Evolutionary conservation across 2,888 invertebrate genomes (phyloP).

Genomic region (Agapostemon virescens): DNA sequence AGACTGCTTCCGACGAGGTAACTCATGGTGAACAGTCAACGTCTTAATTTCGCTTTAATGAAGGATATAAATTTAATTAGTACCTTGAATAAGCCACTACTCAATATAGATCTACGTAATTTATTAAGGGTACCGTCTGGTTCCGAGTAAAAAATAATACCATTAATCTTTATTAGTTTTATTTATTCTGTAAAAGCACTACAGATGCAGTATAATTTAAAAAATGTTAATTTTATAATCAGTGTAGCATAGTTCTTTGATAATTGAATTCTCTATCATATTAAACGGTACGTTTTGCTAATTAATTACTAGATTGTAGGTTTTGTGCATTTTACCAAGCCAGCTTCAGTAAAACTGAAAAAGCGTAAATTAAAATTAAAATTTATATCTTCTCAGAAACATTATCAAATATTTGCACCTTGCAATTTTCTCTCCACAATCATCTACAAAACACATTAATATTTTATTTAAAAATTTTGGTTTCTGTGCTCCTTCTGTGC

Average conservation of each 20-base stretch:
- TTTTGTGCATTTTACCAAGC: not conserved
- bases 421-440: too few species aligned
- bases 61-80: constrained; percentile 5
- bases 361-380: too few species aligned
- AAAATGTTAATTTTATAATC: too few species aligned
- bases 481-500: too few species aligned
- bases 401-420: too few species aligned
- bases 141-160: not conserved
- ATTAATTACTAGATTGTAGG: not conserved
- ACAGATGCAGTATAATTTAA: not conserved
- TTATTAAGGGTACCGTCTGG: not conserved
- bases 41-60: not conserved
- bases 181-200: not conserved
- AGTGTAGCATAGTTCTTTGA: not conserved
- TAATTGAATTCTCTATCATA: not conserved
- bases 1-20: not conserved
- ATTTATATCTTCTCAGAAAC: too few species aligned
- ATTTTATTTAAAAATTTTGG: too few species aligned
- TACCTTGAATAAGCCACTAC: not conserved
- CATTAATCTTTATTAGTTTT: not conserved
- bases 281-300: not conserved
- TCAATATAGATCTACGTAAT: not conserved
- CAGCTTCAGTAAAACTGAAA: too few species aligned
- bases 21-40: not conserved
- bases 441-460: too few species aligned